These are phyloP conservation scores for Brachyalestes nurse DNA, from an alignment of 2,797 vertebrate species.

Conservation along the genomic window DNA sequence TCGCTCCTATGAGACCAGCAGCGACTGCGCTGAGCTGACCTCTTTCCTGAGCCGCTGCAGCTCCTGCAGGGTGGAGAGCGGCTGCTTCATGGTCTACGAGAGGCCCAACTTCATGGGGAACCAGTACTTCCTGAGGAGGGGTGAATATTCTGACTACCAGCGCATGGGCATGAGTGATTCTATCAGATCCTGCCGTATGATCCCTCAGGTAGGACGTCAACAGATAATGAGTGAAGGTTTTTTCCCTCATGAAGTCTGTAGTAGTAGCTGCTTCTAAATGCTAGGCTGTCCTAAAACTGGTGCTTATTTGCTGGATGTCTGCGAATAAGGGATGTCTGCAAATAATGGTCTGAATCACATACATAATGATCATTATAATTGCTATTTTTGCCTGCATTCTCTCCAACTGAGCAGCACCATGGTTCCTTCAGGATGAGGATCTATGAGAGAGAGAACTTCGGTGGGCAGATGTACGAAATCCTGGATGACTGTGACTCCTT, in stretches of 20 bases:
- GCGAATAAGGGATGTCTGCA: too few species aligned
- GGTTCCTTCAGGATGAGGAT: conserved; percentile 69
- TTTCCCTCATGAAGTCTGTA: not conserved
- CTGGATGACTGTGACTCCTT: conserved; percentile 67
- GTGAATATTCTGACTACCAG: conserved; percentile 75
- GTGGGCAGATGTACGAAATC: conserved; percentile 63
- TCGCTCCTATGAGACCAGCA: conserved; percentile 70
- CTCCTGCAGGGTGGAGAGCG: conserved; percentile 73
- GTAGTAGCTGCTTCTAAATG: not conserved
- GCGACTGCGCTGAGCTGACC: conserved; percentile 72
- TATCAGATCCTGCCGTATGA: conserved; percentile 68
- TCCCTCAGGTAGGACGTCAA: conserved; percentile 50
- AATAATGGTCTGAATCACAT: too few species aligned
- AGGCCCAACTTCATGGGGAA: conserved; percentile 72
- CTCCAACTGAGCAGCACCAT: conserved; percentile 46
- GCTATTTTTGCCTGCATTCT: not conserved
- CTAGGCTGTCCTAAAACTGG: not conserved
- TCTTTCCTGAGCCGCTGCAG: conserved; percentile 73
- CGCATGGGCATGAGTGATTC: conserved; percentile 67
- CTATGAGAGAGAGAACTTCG: conserved; percentile 67
- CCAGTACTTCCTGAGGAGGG: conserved; percentile 73
- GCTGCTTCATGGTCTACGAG: conserved; percentile 76
- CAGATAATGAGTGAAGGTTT: too few species aligned
- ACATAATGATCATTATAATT: too few species aligned
- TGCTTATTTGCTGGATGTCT: not conserved